Evolutionary conservation across 2,888 invertebrate genomes (phyloP).

Genomic region (Pheosia tremula): DNA sequence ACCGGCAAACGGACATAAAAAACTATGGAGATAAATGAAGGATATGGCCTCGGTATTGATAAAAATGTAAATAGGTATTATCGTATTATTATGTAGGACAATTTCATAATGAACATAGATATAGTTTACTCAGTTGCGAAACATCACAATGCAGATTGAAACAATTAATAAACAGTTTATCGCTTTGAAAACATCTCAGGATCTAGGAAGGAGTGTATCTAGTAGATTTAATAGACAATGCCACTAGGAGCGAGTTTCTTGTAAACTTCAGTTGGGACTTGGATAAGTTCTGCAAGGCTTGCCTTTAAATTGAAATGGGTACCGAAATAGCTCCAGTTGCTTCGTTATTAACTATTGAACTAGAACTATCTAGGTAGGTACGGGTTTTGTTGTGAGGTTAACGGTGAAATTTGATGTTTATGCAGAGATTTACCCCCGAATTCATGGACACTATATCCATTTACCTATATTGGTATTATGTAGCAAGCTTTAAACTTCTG

Average conservation of each 20-base stretch:
- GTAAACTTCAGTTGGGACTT: slow-evolving; percentile 70
- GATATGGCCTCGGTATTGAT: too few relatives aligned
- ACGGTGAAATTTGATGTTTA: slow-evolving; percentile 14
- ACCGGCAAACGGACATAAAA: too few relatives aligned
- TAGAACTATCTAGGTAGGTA: slow-evolving; percentile 46
- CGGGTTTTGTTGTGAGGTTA: slow-evolving; percentile 33
- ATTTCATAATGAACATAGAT: too few relatives aligned
- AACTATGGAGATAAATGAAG: too few relatives aligned
- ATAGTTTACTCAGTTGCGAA: not conserved
- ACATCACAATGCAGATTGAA: slow-evolving; percentile 37
- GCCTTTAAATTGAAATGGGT: slow-evolving; percentile 80
- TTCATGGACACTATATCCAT: too few relatives aligned
- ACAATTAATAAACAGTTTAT: slow-evolving; percentile 53
- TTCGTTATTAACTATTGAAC: slow-evolving; percentile 68
- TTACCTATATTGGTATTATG: too few relatives aligned
- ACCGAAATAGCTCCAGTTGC: slow-evolving; percentile 70
- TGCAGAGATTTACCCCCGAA: not conserved
- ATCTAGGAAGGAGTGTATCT: slow-evolving; percentile 65
- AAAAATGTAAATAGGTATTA: too few relatives aligned
- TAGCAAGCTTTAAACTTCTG: too few relatives aligned
- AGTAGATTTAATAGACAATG: slow-evolving; percentile 79
- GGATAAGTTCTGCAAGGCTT: slow-evolving; percentile 72
- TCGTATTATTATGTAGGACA: too few relatives aligned
- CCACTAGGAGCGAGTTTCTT: slow-evolving; percentile 73
- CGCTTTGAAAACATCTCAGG: slow-evolving; percentile 57